Evolutionary conservation across 2,797 vertebrate species (phyloP).

Genomic region (Cercopithecus neglectus): DNA sequence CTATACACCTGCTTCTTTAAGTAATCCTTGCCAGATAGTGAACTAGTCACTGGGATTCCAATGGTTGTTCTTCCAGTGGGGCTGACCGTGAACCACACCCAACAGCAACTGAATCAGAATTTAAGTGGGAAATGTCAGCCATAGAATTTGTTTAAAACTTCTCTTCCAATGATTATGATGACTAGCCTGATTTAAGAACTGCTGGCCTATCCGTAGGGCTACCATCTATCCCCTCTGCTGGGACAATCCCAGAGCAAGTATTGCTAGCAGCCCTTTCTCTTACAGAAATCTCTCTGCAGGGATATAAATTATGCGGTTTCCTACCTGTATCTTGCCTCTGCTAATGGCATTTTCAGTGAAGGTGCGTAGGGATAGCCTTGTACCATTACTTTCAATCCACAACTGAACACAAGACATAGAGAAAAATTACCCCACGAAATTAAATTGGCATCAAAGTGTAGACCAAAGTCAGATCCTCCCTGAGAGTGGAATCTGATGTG

Average conservation of each 20-base stretch:
- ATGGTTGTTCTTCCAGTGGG: neutral
- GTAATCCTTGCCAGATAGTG: neutral
- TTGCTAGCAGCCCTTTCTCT: neutral
- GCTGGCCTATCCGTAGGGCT: neutral
- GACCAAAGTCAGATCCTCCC: neutral
- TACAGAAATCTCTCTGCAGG: neutral
- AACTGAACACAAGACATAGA: neutral
- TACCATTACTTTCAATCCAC: neutral
- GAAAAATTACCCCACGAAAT: neutral
- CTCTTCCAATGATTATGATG: neutral
- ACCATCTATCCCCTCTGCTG: neutral
- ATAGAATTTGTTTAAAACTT: neutral
- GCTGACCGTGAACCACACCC: neutral
- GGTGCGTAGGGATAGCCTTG: fast-evolving
- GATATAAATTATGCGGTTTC: neutral
- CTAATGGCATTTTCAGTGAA: neutral
- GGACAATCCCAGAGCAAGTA: neutral
- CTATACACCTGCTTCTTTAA: neutral
- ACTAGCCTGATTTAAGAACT: neutral
- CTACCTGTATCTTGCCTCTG: neutral
- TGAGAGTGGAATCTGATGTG: neutral
- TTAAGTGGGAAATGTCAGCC: neutral
- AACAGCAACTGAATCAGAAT: neutral
- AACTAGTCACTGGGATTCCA: neutral
- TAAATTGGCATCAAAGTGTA: neutral